Conservation (phyloP, 2,888 invertebrate genomes). For the Acleris emargana region DNA sequence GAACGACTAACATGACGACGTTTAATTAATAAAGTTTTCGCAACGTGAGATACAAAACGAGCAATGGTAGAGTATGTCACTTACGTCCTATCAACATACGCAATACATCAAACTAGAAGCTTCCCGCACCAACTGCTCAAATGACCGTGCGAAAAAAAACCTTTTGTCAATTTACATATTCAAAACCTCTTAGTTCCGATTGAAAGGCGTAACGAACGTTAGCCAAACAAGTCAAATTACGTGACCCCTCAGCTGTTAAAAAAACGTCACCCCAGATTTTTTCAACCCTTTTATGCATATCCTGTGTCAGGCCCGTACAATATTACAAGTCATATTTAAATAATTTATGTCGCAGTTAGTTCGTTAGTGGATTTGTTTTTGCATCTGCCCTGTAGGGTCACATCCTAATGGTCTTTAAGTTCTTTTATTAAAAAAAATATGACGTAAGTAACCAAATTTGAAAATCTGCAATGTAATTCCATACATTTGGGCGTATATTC, state of each 20-base stretch:
- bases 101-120: constrained; percentile 9
- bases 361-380: constrained; percentile 64
- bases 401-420: constrained; percentile 8
- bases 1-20: neutral
- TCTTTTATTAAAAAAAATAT: constrained; percentile 3
- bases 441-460: neutral
- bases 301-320: constrained; percentile 73
- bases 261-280: constrained; percentile 76
- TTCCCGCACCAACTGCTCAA: constrained; percentile 29
- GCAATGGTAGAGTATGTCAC: neutral
- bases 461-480: too few relatives aligned
- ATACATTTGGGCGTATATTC: too few relatives aligned
- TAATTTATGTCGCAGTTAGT: constrained; percentile 74
- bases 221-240: constrained; percentile 58
- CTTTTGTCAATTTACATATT: constrained; percentile 62
- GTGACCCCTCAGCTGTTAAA: constrained; percentile 64
- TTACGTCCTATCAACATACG: neutral
- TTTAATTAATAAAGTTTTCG: too few relatives aligned
- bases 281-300: constrained; percentile 82
- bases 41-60: too few relatives aligned
- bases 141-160: constrained; percentile 69
- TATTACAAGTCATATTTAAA: constrained; percentile 83
- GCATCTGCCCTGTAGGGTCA: constrained; percentile 62
- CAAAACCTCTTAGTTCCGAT: constrained; percentile 60
- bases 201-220: constrained; percentile 65